Percentiles rank a stretch among this genome's conserved stretches.
phyloP scores from a whole-genome alignment of 2,797 vertebrate genomes.

The Oreochromis mossambicus region DNA sequence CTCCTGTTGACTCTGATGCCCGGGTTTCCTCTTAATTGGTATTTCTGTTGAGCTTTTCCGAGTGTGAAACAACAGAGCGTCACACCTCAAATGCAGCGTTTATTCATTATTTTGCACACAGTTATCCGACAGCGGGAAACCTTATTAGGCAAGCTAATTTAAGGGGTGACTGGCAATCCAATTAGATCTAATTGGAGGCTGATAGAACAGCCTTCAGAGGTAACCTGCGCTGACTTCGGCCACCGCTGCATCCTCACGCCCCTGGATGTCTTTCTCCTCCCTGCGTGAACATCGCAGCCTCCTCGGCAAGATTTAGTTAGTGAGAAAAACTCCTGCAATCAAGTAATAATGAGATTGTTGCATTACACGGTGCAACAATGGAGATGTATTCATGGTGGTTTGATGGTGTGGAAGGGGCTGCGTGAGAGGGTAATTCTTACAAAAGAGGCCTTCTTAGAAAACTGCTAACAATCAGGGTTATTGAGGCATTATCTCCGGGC shows the following conservation, averaged over 20 bases:
- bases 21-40: conserved; percentile 64
- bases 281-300: background rate
- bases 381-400: conserved; percentile 41
- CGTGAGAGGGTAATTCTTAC: conserved; percentile 52
- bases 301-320: background rate
- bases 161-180: conserved; percentile 63
- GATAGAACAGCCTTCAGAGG: conserved; percentile 60
- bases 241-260: conserved; percentile 20
- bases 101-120: conserved; percentile 71
- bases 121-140: conserved; percentile 55
- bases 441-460: conserved; percentile 49
- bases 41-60: conserved; percentile 57
- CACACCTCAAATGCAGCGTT: conserved; percentile 55
- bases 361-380: conserved; percentile 35
- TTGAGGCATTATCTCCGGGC: background rate
- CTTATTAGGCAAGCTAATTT: conserved; percentile 70
- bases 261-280: conserved; percentile 12
- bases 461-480: conserved; percentile 29
- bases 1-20: conserved; percentile 62
- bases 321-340: conserved; percentile 1
- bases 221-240: conserved; percentile 35
- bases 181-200: conserved; percentile 73
- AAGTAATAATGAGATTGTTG: conserved; percentile 42
- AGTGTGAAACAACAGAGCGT: conserved; percentile 48
- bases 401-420: conserved; percentile 21